Evolutionary conservation across 2,113 vertebrate species (phyloP).

Genomic region (Nothoprocta pentlandii): DNA sequence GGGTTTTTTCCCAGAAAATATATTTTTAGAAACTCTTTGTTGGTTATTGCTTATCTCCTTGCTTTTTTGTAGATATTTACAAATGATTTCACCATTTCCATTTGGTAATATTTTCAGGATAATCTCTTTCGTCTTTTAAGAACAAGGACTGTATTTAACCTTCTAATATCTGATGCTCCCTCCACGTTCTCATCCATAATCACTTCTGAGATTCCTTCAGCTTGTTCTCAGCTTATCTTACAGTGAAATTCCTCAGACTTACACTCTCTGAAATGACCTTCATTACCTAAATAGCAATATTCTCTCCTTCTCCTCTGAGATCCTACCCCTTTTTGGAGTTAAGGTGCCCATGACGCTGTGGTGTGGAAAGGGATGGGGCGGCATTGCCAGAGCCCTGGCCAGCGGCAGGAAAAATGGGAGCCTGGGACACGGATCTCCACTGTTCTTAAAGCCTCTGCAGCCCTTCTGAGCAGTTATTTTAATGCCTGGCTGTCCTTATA

Average conservation of each 20-base stretch:
- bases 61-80: background rate
- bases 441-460: background rate
- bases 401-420: background rate
- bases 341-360: background rate
- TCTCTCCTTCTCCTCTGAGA: background rate
- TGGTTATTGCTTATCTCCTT: background rate
- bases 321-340: background rate
- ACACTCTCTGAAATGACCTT: background rate
- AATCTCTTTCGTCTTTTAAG: background rate
- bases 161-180: background rate
- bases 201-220: background rate
- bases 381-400: background rate
- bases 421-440: background rate
- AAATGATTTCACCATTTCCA: background rate
- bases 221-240: background rate
- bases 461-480: background rate
- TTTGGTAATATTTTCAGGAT: background rate
- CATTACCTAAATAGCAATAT: background rate
- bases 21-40: background rate
- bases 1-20: background rate
- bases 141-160: background rate
- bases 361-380: fast-evolving
- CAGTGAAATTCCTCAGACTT: background rate
- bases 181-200: background rate
- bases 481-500: background rate